Evolutionary conservation across 2,113 vertebrate genomes (phyloP).

Genomic region (Struthidea cinerea): DNA sequence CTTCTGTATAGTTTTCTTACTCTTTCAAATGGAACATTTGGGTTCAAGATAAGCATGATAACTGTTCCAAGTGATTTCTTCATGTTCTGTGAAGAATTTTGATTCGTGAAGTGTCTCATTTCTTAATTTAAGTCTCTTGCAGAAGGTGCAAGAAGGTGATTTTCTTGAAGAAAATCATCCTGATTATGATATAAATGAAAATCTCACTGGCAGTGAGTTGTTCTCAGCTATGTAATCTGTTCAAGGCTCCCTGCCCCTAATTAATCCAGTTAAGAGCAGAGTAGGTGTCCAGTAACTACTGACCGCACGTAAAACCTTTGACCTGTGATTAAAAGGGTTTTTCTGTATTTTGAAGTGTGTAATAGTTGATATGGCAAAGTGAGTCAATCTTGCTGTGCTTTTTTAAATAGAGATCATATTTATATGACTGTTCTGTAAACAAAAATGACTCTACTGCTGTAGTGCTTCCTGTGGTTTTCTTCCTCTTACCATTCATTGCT

Average conservation of each 20-base stretch:
- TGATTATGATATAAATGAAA: not conserved
- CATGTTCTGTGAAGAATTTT: not conserved
- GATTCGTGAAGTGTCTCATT: not conserved
- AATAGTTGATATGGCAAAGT: not conserved
- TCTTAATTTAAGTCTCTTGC: not conserved
- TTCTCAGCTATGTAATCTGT: not conserved
- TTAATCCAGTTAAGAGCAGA: not conserved
- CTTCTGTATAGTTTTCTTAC: not conserved
- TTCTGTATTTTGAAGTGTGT: not conserved
- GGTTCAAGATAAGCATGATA: not conserved
- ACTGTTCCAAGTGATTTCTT: not conserved
- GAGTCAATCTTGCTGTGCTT: not conserved
- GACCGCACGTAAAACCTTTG: not conserved
- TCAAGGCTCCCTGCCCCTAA: not conserved
- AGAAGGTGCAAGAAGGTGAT: not conserved
- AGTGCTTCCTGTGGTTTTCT: not conserved
- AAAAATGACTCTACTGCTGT: not conserved
- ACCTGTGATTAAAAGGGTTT: not conserved
- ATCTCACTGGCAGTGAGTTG: not conserved
- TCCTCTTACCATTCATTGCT: not conserved
- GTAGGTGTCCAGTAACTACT: not conserved
- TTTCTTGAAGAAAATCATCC: not conserved
- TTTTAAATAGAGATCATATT: not conserved
- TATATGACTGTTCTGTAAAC: not conserved
- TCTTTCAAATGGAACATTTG: not conserved